Evolutionary conservation across 2,797 vertebrate genomes (phyloP).

Genomic region (Erpetoichthys calabaricus): DNA sequence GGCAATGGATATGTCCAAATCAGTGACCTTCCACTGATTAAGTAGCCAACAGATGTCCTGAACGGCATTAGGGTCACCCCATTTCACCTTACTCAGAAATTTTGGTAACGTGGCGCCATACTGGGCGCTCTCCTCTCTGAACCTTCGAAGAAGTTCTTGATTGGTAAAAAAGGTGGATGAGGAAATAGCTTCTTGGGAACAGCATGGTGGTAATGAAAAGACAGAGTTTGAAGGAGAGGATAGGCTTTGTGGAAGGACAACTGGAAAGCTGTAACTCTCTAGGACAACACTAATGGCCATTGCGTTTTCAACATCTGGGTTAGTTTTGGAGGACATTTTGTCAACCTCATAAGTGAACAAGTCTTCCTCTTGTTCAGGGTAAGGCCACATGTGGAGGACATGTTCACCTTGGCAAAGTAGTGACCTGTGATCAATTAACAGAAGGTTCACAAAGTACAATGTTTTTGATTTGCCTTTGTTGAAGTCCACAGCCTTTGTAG

Average conservation of each 20-base stretch:
- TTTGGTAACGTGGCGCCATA: slow-evolving; percentile 47
- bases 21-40: slow-evolving; percentile 33
- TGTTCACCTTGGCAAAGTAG: slow-evolving; percentile 48
- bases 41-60: slow-evolving; percentile 56
- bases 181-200: background rate
- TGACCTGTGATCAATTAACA: slow-evolving; percentile 60
- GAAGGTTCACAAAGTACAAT: slow-evolving; percentile 57
- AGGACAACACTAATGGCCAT: slow-evolving; percentile 56
- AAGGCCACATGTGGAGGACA: slow-evolving; percentile 57
- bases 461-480: slow-evolving; percentile 39
- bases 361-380: slow-evolving; percentile 37
- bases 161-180: slow-evolving; percentile 1
- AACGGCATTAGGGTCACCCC: slow-evolving; percentile 39
- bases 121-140: slow-evolving; percentile 35
- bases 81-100: slow-evolving; percentile 42
- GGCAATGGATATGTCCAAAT: slow-evolving; percentile 48
- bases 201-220: too few relatives aligned
- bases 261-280: slow-evolving; percentile 53
- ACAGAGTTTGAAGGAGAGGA: slow-evolving; percentile 1
- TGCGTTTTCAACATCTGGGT: slow-evolving; percentile 41
- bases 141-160: slow-evolving; percentile 25
- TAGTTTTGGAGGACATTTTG: slow-evolving; percentile 52
- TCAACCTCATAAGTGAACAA: slow-evolving; percentile 50
- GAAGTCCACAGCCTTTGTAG: slow-evolving; percentile 22
- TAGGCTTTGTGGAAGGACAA: slow-evolving; percentile 43